Evolutionary conservation across 2,113 vertebrate genomes (phyloP), one percentile per base, ranked within the genome.

Genomic region (Antechinus stuartii): DNA sequence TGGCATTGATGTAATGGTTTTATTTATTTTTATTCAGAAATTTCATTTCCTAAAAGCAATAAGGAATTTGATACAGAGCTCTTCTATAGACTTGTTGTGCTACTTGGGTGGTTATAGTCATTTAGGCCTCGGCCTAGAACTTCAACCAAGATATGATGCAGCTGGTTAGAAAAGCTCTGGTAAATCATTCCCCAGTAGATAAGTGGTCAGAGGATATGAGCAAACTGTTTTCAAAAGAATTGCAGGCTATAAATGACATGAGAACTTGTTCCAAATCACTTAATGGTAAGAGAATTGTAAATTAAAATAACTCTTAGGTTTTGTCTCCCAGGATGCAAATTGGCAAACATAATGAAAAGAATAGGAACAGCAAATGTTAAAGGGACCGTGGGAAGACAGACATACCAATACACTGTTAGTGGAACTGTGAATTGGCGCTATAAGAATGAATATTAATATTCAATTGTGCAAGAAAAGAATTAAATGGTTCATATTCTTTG

Each of bases 251-350:
- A 8, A 42, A 84, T 84, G 68, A 42, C 68, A 84, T 23, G 35
- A 84, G 68, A 84, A 84, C 68, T 42, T 84, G 35, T 42, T 42
- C n/a, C 68, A 84, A 84, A 42, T 84, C 35, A 84, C n/a, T 84
- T 84, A 84, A 84, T 84, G 68, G 7, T 22, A 84, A 84, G 68
- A 84, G 68, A 84, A 84, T 42, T 84, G 19, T 84, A 84, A 84
- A 84, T 84, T 84, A 22, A 84, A 42, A 84, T 23, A 16, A 84
- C 19, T 76, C 61, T 84, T 84, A 42, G n/a, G 68, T 22, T 84
- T 84, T 84, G n/a, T 84, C n/a, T 84, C 68, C n/a, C n/a, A 84
- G n/a, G 68, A 42, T 84, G n/a, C n/a, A 84, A 84, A 84, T 84
- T 84, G 68, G n/a, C 7, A 84, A 84, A 42, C 68, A 42, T 84